A percentile compares a stretch with the other conserved stretches of the same genome.
Evolutionary conservation across 2,113 vertebrate genomes (phyloP).

Genomic region (Aix galericulata): DNA sequence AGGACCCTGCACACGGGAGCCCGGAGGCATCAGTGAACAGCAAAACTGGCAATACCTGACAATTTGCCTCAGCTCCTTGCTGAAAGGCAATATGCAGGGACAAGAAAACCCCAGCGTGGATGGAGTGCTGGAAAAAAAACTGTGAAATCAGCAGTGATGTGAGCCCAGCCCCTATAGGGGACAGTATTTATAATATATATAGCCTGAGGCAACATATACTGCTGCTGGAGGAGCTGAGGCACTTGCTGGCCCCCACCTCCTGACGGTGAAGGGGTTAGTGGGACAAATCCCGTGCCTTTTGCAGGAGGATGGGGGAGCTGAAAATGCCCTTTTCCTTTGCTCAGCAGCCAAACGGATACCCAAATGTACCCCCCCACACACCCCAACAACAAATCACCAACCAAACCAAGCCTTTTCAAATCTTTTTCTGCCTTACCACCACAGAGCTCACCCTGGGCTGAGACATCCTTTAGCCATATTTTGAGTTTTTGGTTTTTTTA

Average conservation of each 20-base stretch:
- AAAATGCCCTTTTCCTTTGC: neutral
- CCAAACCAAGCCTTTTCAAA: neutral
- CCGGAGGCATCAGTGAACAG: neutral
- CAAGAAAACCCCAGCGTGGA: conserved; percentile 13
- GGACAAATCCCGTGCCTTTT: too few species aligned
- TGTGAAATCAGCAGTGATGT: conserved; percentile 11
- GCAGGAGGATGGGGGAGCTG: neutral
- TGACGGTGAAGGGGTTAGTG: too few species aligned
- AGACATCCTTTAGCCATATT: neutral
- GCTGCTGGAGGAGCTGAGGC: neutral
- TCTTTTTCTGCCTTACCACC: neutral
- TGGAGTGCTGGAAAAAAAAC: conserved; percentile 19
- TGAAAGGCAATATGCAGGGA: conserved; percentile 2
- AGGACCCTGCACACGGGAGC: neutral
- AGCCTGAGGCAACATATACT: neutral
- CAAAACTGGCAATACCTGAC: conserved; percentile 68
- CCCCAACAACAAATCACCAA: too few species aligned
- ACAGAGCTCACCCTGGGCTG: neutral
- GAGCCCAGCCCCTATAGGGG: neutral
- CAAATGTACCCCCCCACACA: neutral
- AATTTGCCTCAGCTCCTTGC: conserved; percentile 4
- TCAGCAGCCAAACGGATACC: neutral
- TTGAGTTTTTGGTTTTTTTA: neutral
- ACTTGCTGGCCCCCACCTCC: neutral
- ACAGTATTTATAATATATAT: neutral